Percentiles rank a stretch among this genome's conserved stretches.
phyloP scores from a whole-genome alignment of 2,797 vertebrate species.

The Aeoliscus strigatus region DNA sequence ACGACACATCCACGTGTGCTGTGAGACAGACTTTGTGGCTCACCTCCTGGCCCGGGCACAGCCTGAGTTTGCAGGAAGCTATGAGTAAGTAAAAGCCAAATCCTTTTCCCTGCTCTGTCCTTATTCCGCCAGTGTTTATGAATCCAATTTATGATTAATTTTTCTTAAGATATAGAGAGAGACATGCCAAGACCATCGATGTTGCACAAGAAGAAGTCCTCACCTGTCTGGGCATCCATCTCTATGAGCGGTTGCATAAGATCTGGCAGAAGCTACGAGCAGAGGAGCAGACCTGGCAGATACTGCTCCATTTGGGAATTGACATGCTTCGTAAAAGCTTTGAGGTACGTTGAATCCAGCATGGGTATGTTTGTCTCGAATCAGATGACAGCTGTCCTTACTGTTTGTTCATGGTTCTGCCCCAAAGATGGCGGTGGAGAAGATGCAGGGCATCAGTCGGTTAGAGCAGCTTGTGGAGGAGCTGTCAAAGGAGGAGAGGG shows the following conservation, averaged over 20 bases:
- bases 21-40: conserved; percentile 94
- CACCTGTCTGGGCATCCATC: conserved; percentile 94
- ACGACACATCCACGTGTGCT: conserved; percentile 93
- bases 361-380: neutral
- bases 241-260: conserved; percentile 91
- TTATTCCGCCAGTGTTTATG: neutral
- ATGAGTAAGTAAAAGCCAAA: conserved; percentile 84
- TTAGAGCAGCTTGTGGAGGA: conserved; percentile 95
- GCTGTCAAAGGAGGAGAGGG: conserved; percentile 92
- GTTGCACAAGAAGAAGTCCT: conserved; percentile 97
- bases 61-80: conserved; percentile 94
- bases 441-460: conserved; percentile 94
- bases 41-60: conserved; percentile 93
- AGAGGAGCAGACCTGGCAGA: conserved; percentile 97
- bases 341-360: conserved; percentile 75
- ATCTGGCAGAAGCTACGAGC: conserved; percentile 97
- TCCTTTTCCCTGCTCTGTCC: too few species aligned
- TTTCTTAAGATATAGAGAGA: conserved; percentile 82
- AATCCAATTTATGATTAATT: neutral
- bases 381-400: neutral
- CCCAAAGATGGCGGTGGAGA: conserved; percentile 90
- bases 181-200: conserved; percentile 97
- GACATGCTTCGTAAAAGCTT: conserved; percentile 94
- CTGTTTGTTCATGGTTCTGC: neutral
- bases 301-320: conserved; percentile 92